Percentiles rank a stretch among this genome's conserved stretches.
These are phyloP conservation scores for Altica lythri DNA, from an alignment of 2,888 invertebrate species.

Conservation along the genomic window DNA sequence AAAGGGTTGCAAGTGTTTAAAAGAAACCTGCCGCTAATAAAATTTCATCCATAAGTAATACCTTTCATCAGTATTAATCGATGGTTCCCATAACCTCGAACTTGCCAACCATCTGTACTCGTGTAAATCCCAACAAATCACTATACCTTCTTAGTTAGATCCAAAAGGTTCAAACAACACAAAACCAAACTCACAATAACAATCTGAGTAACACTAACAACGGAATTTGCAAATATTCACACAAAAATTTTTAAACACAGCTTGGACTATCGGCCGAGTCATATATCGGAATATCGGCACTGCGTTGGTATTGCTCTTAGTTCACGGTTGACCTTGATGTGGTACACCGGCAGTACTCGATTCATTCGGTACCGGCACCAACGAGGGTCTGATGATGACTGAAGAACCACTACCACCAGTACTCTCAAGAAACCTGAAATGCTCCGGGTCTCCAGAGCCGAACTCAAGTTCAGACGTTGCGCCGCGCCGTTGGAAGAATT, in stretches of 20 bases:
- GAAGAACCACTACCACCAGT: constrained; percentile 30
- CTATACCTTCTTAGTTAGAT: constrained; percentile 2
- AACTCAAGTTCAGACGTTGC: constrained; percentile 23
- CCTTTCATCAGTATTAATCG: constrained; percentile 19
- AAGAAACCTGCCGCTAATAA: too few species aligned
- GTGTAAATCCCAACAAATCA: constrained; percentile 17
- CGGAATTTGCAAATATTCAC: constrained; percentile 20
- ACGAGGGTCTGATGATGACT: constrained; percentile 34
- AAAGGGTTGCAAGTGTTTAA: too few species aligned
- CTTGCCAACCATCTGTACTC: constrained; percentile 17
- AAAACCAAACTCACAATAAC: constrained; percentile 8
- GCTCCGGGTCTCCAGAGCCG: constrained; percentile 32
- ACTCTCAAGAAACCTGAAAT: constrained; percentile 36
- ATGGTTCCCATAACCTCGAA: constrained; percentile 18
- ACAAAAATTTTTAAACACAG: constrained; percentile 32
- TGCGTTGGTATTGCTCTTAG: constrained; percentile 29
- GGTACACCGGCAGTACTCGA: constrained; percentile 25
- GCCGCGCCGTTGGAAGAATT: constrained; percentile 27
- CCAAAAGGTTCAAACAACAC: constrained; percentile 12
- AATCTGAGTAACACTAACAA: neutral
- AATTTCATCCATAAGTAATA: constrained; percentile 4
- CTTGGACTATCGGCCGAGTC: constrained; percentile 23
- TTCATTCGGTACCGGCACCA: constrained; percentile 34
- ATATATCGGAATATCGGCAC: constrained; percentile 28
- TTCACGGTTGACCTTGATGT: constrained; percentile 35